Evolutionary conservation across 2,888 invertebrate species (phyloP).

Genomic region (Drosophila flavopinicola): DNA sequence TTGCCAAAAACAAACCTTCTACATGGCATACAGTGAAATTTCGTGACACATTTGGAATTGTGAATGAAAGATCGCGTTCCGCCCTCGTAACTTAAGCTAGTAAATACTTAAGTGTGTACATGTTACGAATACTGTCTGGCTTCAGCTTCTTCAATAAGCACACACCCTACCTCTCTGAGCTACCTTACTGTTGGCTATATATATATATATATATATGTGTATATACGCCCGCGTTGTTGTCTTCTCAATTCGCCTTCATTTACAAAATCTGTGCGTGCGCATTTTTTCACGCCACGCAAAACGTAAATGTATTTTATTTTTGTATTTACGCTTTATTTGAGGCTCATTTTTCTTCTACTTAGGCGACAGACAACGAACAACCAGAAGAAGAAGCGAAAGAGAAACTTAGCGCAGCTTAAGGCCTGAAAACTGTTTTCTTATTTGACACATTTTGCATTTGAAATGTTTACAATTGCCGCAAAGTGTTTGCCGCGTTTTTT

Average conservation of each 20-base stretch:
- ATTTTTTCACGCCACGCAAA: conserved; percentile 78
- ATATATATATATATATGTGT: no score
- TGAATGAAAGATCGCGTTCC: conserved; percentile 8
- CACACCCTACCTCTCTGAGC: neutral
- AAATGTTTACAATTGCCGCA: conserved; percentile 76
- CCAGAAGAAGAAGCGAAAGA: conserved; percentile 36
- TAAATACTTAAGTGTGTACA: conserved; percentile 30
- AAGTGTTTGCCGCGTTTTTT: conserved; percentile 66
- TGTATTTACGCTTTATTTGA: conserved; percentile 70
- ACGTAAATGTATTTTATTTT: conserved; percentile 75
- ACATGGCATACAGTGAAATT: conserved; percentile 1
- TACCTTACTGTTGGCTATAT: neutral
- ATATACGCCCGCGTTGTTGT: conserved; percentile 10
- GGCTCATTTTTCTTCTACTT: conserved; percentile 75
- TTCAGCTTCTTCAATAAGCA: neutral
- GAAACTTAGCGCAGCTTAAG: conserved; percentile 62
- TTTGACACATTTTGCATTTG: conserved; percentile 79
- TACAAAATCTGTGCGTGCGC: conserved; percentile 79
- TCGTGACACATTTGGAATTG: conserved; percentile 19
- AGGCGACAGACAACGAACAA: conserved; percentile 16
- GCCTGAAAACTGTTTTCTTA: conserved; percentile 56
- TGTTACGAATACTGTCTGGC: conserved; percentile 32
- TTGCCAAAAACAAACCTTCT: no score
- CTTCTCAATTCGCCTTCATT: conserved; percentile 62
- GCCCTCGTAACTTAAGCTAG: conserved; percentile 11